Evolutionary conservation across 2,797 vertebrate species (phyloP).

Genomic region (Coluber constrictor): DNA sequence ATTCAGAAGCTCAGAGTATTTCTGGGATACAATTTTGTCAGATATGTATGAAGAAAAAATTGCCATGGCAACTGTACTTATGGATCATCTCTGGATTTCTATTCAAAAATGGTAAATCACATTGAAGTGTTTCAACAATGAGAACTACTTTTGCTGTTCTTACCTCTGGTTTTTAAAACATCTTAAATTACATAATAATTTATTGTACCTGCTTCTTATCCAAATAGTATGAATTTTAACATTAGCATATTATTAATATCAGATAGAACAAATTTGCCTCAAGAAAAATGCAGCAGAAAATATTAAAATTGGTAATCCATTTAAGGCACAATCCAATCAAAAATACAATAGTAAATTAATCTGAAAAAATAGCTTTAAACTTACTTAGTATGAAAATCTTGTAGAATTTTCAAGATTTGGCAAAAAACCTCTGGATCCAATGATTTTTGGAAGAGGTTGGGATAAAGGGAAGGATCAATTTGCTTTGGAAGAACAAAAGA

Average conservation of each 20-base stretch:
- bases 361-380: constrained; percentile 54
- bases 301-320: not conserved
- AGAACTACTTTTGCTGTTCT: not conserved
- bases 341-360: not conserved
- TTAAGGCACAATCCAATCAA: rapidly evolving
- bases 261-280: constrained; percentile 4
- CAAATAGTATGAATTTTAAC: not conserved
- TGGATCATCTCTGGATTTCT: not conserved
- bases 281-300: not conserved
- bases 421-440: constrained; percentile 91
- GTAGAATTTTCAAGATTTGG: constrained; percentile 84
- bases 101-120: not conserved
- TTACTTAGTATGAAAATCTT: constrained; percentile 85
- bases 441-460: constrained; percentile 86
- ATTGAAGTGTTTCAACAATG: not conserved
- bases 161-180: not conserved
- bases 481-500: constrained; percentile 73
- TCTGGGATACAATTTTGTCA: not conserved
- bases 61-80: not conserved
- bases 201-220: not conserved
- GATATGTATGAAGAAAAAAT: not conserved
- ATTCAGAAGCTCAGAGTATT: not conserved
- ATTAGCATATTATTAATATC: not conserved
- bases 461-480: constrained; percentile 83
- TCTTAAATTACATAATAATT: not conserved